Percentiles rank a stretch among this genome's conserved stretches.
Evolutionary conservation across 1,140 invertebrate species (phyloP).

Genomic region (Sarcophaga peregrina): DNA sequence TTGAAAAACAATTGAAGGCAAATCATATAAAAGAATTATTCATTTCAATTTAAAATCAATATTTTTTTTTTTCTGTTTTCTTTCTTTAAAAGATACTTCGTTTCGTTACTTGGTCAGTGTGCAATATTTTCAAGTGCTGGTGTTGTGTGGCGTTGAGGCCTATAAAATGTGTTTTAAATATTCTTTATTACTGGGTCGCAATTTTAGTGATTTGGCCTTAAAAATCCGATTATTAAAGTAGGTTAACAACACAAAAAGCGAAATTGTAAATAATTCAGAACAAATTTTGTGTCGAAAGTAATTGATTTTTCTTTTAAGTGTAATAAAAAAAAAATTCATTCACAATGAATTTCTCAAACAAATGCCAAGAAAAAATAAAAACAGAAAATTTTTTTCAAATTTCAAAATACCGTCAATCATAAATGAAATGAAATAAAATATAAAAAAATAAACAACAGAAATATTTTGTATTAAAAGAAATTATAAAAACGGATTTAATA

Average conservation of each 20-base stretch:
- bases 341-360: slow-evolving; percentile 2
- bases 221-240: slow-evolving; percentile 24
- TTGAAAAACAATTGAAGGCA: slow-evolving; percentile 12
- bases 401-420: slow-evolving; percentile 7
- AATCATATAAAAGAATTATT: not conserved
- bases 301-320: not conserved
- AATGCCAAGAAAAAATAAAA: too few species aligned
- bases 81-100: too few species aligned
- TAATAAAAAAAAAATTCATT: not conserved
- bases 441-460: slow-evolving; percentile 24
- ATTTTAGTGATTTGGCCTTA: slow-evolving; percentile 26
- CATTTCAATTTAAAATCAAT: not conserved
- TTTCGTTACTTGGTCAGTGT: too few species aligned
- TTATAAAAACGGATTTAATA: not conserved
- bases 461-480: not conserved
- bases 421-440: slow-evolving; percentile 1
- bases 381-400: slow-evolving; percentile 7
- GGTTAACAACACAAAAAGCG: not conserved
- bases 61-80: not conserved
- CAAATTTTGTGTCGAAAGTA: not conserved
- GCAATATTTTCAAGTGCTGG: too few species aligned
- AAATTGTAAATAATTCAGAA: not conserved
- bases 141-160: too few species aligned
- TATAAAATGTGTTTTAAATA: slow-evolving; percentile 34
- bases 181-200: slow-evolving; percentile 4